Conservation (phyloP, 2,797 vertebrate species). For the Hapalemur alaotrensis region DNA sequence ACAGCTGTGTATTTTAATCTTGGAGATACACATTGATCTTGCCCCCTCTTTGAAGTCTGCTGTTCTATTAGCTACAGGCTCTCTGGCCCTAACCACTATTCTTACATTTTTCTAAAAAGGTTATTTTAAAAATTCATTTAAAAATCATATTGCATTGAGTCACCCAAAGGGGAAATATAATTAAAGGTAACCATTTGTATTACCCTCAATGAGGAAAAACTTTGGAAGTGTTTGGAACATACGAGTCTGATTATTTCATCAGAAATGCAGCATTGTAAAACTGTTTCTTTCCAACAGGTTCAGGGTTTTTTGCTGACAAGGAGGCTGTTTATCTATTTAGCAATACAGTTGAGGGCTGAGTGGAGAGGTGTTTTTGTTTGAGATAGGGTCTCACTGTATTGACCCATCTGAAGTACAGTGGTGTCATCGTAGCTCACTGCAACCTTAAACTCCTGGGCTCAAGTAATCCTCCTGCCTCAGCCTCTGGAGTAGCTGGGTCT, state of each 20-base stretch:
- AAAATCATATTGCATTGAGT: conserved; percentile 4
- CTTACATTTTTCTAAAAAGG: neutral
- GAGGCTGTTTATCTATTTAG: conserved; percentile 26
- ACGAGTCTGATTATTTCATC: neutral
- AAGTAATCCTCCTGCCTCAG: neutral
- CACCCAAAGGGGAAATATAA: conserved; percentile 40
- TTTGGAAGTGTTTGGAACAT: neutral
- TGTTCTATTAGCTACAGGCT: neutral
- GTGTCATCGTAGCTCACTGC: neutral
- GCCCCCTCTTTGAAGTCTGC: conserved; percentile 19
- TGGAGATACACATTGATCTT: neutral
- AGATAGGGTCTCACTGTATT: neutral
- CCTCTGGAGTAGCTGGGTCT: neutral
- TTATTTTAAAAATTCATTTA: conserved; percentile 41
- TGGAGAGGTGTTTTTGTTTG: neutral
- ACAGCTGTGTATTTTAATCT: conserved; percentile 27
- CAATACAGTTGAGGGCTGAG: neutral
- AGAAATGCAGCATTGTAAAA: neutral
- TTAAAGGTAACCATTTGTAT: conserved; percentile 34
- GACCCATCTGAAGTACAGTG: neutral
- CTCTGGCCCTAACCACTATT: neutral
- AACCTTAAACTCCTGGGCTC: neutral
- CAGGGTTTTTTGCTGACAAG: neutral
- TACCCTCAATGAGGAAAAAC: conserved; percentile 9
- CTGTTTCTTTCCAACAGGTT: neutral